phyloP scores from a whole-genome alignment of 2,113 vertebrate genomes.

The Neotoma lepida region DNA sequence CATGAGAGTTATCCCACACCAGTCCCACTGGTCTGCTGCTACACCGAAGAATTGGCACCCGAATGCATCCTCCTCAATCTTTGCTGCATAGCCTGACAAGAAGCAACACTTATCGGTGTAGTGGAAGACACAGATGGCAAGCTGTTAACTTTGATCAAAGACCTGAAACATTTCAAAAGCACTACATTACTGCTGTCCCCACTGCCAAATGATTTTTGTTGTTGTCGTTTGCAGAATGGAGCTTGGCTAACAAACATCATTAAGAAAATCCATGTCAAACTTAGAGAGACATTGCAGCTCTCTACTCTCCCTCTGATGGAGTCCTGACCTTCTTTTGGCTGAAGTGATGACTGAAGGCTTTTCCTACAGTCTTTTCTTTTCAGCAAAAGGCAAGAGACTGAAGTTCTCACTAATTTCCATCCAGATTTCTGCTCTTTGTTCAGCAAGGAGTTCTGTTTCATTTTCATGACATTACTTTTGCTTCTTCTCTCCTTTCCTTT shows the following conservation, averaged over 20 bases:
- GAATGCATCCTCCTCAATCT: background rate
- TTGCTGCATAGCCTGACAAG: background rate
- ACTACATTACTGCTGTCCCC: background rate
- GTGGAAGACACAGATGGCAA: background rate
- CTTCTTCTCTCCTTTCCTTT: constrained; percentile 49
- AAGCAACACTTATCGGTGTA: background rate
- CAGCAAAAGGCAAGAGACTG: constrained; percentile 18
- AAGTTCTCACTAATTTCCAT: constrained; percentile 17
- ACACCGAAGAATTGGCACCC: background rate
- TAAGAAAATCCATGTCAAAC: constrained; percentile 20
- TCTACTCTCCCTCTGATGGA: background rate
- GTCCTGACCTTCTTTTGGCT: background rate
- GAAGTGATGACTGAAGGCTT: constrained; percentile 17
- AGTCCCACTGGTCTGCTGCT: background rate
- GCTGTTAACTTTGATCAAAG: background rate
- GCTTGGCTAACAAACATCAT: constrained; percentile 25
- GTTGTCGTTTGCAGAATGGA: constrained; percentile 43
- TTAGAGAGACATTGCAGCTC: background rate
- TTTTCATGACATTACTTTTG: constrained; percentile 54
- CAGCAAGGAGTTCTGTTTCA: constrained; percentile 51
- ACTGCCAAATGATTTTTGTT: background rate
- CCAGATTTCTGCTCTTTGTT: constrained; percentile 59
- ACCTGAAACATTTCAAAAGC: constrained; percentile 37
- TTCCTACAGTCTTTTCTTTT: constrained; percentile 41
- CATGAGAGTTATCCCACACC: background rate